phyloP scores from a whole-genome alignment of 2,888 invertebrate species.

The Copidosoma aretas region DNA sequence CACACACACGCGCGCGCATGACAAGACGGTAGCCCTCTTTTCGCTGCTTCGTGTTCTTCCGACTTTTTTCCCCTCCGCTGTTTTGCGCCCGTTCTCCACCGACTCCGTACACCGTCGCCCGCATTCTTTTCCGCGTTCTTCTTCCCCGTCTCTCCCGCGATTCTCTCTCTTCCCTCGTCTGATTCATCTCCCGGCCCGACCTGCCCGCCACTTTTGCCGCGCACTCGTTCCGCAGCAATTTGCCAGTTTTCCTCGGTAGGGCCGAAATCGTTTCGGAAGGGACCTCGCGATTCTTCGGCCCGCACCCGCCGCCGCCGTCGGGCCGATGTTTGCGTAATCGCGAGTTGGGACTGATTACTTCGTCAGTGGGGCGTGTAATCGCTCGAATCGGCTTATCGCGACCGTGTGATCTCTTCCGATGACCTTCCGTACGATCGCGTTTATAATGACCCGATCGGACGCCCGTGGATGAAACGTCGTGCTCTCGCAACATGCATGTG shows the following conservation, averaged over 20 bases:
- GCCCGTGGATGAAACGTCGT: too few species aligned
- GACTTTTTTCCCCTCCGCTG: constrained; percentile 6
- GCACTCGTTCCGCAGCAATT: constrained; percentile 21
- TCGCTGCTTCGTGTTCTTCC: constrained; percentile 4
- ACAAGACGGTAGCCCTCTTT: neutral
- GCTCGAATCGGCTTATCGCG: too few species aligned
- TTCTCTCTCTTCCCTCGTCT: constrained; percentile 38
- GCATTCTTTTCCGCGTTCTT: constrained; percentile 31
- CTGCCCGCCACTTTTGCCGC: neutral
- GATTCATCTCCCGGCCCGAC: constrained; percentile 31
- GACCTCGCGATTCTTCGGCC: too few species aligned
- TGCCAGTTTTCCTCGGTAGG: constrained; percentile 29
- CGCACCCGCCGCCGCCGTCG: too few species aligned
- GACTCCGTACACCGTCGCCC: neutral
- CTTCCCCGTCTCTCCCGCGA: constrained; percentile 16
- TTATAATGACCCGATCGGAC: too few species aligned
- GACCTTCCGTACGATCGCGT: too few species aligned
- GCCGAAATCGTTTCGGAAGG: neutral
- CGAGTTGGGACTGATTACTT: too few species aligned
- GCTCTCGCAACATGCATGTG: too few species aligned
- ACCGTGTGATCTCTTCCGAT: too few species aligned
- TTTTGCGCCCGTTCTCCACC: constrained; percentile 22
- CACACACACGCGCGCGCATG: neutral
- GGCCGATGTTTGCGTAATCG: too few species aligned
- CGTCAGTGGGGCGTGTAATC: too few species aligned